phyloP scores from a whole-genome alignment of 2,113 vertebrate species.

The Raja brachyura region DNA sequence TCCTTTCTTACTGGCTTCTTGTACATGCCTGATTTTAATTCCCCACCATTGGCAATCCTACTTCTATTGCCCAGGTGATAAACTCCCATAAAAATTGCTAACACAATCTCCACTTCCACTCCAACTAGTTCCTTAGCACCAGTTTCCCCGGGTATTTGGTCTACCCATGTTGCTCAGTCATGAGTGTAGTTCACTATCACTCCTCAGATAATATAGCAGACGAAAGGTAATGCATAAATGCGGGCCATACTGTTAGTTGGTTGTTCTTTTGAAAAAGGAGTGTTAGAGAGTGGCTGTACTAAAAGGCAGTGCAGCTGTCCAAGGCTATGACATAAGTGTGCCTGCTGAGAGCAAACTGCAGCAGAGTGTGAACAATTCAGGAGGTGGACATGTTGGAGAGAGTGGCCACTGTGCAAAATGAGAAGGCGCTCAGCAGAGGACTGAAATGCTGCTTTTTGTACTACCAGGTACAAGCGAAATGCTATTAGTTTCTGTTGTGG shows the following conservation, averaged over 20 bases:
- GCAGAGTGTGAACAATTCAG: background rate
- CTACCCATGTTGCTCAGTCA: no score
- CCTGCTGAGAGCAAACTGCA: background rate
- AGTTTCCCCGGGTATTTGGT: no score
- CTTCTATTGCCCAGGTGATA: no score
- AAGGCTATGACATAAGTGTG: background rate
- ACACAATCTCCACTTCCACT: no score
- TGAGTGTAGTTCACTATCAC: no score
- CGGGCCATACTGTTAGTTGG: background rate
- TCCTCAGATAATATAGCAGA: no score
- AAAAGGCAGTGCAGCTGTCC: background rate
- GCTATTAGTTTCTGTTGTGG: background rate
- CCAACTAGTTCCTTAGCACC: no score
- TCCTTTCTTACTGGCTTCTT: no score
- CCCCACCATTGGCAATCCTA: no score
- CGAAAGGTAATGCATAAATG: background rate
- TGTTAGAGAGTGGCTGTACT: background rate
- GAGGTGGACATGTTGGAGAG: background rate
- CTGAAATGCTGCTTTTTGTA: background rate
- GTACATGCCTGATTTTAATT: no score
- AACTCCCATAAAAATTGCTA: no score
- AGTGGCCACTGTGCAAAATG: background rate
- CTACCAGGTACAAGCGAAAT: background rate
- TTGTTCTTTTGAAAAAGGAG: background rate
- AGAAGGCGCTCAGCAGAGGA: background rate